A percentile compares a stretch with the other conserved stretches of the same genome.
Evolutionary conservation across 2,797 vertebrate species (phyloP).

Genomic region (Ispidina lecontei): DNA sequence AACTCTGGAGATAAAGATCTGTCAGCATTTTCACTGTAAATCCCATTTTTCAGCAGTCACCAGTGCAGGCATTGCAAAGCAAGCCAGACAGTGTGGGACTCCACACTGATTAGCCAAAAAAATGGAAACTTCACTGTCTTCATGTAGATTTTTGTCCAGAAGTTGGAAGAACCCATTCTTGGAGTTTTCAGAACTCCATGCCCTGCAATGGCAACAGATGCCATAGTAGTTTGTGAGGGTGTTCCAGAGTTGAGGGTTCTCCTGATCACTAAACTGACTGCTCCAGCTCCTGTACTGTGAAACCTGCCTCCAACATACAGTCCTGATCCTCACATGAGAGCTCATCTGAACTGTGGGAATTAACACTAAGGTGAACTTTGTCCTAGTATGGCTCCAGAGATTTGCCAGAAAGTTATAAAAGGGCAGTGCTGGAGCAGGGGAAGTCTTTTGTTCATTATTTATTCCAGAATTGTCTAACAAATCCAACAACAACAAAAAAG

Average conservation of each 20-base stretch:
- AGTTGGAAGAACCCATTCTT: background rate
- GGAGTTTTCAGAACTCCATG: background rate
- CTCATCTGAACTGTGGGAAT: background rate
- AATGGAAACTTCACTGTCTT: background rate
- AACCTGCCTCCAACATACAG: background rate
- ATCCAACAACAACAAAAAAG: background rate
- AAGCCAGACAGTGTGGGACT: background rate
- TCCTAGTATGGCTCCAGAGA: background rate
- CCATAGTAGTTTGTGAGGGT: background rate
- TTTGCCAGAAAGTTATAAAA: background rate
- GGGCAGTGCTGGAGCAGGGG: background rate
- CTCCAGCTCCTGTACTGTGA: background rate
- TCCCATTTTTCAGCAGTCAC: constrained; percentile 11
- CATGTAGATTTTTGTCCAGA: background rate
- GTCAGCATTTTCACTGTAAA: constrained; percentile 51
- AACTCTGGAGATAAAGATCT: background rate
- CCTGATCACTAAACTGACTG: background rate
- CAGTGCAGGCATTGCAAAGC: background rate
- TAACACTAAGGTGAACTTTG: background rate
- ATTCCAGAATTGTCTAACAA: background rate
- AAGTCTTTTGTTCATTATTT: background rate
- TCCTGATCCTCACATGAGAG: background rate
- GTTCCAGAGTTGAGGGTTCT: background rate
- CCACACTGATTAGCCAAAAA: background rate
- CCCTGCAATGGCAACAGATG: background rate